phyloP scores from a whole-genome alignment of 2,113 vertebrate genomes.

The Penelope pileata region DNA sequence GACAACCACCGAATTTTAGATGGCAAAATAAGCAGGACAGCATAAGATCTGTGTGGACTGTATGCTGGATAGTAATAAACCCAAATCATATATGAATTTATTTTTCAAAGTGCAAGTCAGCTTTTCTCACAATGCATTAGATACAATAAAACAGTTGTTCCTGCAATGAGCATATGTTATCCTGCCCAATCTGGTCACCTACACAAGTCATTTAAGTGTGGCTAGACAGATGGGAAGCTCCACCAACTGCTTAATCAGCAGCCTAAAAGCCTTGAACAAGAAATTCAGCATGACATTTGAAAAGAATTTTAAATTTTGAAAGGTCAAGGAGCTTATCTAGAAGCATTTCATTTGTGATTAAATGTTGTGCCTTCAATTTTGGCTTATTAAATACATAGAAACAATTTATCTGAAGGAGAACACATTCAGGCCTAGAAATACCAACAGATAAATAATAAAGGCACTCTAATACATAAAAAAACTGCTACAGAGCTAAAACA shows the following conservation, averaged over 20 bases:
- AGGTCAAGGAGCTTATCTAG: background rate
- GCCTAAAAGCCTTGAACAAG: background rate
- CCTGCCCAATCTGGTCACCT: slow-evolving; percentile 21
- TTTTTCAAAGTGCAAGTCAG: background rate
- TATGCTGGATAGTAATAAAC: background rate
- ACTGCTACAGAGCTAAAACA: background rate
- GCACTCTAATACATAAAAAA: background rate
- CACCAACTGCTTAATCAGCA: slow-evolving; percentile 24
- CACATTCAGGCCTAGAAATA: background rate
- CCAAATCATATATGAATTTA: background rate
- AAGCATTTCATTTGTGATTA: background rate
- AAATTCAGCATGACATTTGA: background rate
- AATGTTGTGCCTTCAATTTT: background rate
- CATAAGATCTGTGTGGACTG: background rate
- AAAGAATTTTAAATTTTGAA: background rate
- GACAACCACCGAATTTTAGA: background rate
- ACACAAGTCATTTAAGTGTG: background rate
- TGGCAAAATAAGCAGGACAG: background rate
- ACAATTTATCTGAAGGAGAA: background rate
- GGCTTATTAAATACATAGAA: background rate
- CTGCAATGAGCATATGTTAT: background rate
- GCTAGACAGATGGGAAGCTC: slow-evolving; percentile 29
- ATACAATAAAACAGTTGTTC: slow-evolving; percentile 1
- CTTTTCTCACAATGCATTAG: background rate
- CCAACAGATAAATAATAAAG: background rate